These are phyloP conservation scores for Goniozus legneri DNA, from an alignment of 1,140 invertebrate species.

Conservation along the genomic window DNA sequence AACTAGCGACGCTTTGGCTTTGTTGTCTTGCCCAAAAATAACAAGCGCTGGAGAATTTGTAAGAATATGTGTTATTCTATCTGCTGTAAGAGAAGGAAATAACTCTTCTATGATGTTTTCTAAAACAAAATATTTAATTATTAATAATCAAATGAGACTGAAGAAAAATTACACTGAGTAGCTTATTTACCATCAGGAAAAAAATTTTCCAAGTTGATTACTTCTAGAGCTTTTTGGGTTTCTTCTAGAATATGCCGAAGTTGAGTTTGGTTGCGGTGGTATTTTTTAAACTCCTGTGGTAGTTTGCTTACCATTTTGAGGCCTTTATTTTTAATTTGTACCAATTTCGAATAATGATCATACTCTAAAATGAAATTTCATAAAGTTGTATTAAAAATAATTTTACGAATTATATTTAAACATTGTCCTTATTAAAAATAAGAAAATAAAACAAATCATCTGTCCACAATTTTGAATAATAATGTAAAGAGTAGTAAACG, in stretches of 20 bases:
- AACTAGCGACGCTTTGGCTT: constrained; percentile 67
- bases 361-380: constrained; percentile 1
- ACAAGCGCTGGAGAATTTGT: constrained; percentile 60
- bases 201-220: constrained; percentile 61
- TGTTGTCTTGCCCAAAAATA: constrained; percentile 67
- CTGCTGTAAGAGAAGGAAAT: constrained; percentile 51
- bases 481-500: too few relatives aligned
- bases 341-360: constrained; percentile 4
- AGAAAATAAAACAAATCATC: too few relatives aligned
- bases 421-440: too few relatives aligned
- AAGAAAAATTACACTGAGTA: constrained; percentile 1
- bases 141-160: neutral
- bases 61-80: constrained; percentile 54
- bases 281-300: constrained; percentile 56
- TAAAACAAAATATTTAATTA: constrained; percentile 27
- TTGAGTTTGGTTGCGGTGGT: constrained; percentile 53
- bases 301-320: constrained; percentile 51
- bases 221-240: constrained; percentile 63
- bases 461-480: too few relatives aligned
- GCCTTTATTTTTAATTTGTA: constrained; percentile 5
- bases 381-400: neutral
- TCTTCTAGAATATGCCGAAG: constrained; percentile 62
- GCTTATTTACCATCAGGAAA: constrained; percentile 60
- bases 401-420: too few relatives aligned
- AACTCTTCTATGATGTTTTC: constrained; percentile 53